A percentile compares a stretch with the other conserved stretches of the same genome.
phyloP scores from a whole-genome alignment of 2,888 invertebrate genomes.

The Heteromurus nitidus region DNA sequence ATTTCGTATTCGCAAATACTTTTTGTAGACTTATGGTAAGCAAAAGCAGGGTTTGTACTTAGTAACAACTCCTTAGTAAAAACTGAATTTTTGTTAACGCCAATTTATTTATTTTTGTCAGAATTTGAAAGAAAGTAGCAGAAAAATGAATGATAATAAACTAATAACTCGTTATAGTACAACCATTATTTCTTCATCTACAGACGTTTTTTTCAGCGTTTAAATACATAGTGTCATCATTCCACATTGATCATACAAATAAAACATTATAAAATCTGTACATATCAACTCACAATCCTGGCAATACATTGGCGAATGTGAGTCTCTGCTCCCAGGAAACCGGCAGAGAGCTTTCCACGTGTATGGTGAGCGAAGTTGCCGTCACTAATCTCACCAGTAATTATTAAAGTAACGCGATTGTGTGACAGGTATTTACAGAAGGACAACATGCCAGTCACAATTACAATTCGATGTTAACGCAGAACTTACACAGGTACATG shows the following conservation, averaged over 20 bases:
- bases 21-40: slow-evolving; percentile 52
- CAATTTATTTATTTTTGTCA: slow-evolving; percentile 64
- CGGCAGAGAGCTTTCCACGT: no score
- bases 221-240: neutral
- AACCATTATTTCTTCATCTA: neutral
- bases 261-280: slow-evolving; percentile 7
- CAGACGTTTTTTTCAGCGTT: neutral
- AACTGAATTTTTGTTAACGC: slow-evolving; percentile 58
- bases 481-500: neutral
- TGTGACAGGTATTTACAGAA: no score
- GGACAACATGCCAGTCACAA: no score
- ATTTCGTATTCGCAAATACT: slow-evolving; percentile 48
- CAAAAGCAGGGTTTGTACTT: slow-evolving; percentile 66
- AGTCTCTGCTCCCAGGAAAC: no score
- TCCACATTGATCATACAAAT: neutral
- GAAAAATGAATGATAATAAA: slow-evolving; percentile 53
- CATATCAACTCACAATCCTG: neutral
- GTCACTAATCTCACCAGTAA: no score
- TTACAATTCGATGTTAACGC: no score
- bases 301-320: no score
- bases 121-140: slow-evolving; percentile 45
- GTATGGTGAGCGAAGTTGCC: no score
- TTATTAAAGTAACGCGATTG: no score
- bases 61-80: slow-evolving; percentile 52
- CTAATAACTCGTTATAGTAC: slow-evolving; percentile 50